These are phyloP conservation scores for Tadarida brasiliensis DNA, from an alignment of 2,797 vertebrate species.

Conservation along the genomic window DNA sequence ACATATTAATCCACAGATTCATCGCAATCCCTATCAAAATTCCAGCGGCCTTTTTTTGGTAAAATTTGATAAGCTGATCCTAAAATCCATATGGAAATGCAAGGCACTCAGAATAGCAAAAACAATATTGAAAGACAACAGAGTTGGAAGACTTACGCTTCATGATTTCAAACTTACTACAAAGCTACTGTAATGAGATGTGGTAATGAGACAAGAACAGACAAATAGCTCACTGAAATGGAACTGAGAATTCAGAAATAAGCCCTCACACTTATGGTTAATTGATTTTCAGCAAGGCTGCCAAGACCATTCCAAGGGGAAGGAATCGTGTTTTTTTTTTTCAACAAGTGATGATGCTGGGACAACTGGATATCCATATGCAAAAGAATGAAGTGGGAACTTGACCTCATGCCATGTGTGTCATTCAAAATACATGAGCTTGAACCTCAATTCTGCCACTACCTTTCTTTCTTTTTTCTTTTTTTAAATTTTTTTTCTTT, in stretches of 20 bases:
- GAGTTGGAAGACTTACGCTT: not conserved
- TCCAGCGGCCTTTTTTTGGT: not conserved
- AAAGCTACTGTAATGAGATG: not conserved
- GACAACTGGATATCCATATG: not conserved
- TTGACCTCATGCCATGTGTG: not conserved
- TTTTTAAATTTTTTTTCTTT: no score
- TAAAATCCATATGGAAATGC: conserved; percentile 23
- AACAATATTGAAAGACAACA: not conserved
- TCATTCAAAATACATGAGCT: not conserved
- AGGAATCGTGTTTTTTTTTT: not conserved
- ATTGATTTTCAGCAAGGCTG: not conserved
- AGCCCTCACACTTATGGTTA: not conserved
- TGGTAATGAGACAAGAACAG: not conserved
- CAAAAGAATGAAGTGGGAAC: not conserved
- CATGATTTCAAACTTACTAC: conserved; percentile 15
- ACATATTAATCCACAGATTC: not conserved
- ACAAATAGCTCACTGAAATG: not conserved
- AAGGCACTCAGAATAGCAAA: not conserved
- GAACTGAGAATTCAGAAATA: not conserved
- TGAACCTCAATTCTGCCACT: not conserved
- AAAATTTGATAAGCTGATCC: not conserved
- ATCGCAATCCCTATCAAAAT: not conserved
- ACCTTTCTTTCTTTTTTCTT: not conserved
- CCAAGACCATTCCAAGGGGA: not conserved
- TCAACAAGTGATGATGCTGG: not conserved